Conservation (phyloP, 2,888 invertebrate species). For the Coelopa pilipes region DNA sequence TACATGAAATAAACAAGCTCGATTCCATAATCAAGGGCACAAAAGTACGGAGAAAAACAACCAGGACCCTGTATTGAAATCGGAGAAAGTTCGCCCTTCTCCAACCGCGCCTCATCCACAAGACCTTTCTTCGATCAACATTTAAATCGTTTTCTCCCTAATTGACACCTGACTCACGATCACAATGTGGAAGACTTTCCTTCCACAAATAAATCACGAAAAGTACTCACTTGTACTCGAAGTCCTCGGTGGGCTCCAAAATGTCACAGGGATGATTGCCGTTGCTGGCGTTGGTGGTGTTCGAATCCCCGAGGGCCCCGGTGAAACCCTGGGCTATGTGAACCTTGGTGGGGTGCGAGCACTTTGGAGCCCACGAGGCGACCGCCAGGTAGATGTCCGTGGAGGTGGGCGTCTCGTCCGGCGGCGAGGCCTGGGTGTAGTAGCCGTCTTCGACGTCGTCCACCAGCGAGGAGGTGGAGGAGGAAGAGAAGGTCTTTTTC, state of each 20-base stretch:
- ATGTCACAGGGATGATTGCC: slow-evolving; percentile 45
- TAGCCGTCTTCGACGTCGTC: slow-evolving; percentile 59
- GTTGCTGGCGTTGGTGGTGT: slow-evolving; percentile 26
- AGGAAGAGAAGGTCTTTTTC: slow-evolving; percentile 38
- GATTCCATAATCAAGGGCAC: too few relatives aligned
- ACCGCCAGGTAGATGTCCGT: slow-evolving; percentile 77
- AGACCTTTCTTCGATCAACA: too few relatives aligned
- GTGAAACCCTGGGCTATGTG: slow-evolving; percentile 48
- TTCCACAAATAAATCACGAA: too few relatives aligned
- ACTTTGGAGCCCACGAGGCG: slow-evolving; percentile 82
- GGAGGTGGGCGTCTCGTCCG: slow-evolving; percentile 57
- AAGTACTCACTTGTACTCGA: slow-evolving; percentile 63
- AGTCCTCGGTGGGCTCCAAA: slow-evolving; percentile 64
- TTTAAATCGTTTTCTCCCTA: too few relatives aligned
- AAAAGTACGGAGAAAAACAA: too few relatives aligned
- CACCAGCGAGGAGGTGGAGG: slow-evolving; percentile 27
- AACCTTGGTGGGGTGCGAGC: slow-evolving; percentile 63
- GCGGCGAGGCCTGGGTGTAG: slow-evolving; percentile 59
- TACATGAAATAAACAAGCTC: too few relatives aligned
- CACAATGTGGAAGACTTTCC: too few relatives aligned
- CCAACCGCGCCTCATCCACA: too few relatives aligned
- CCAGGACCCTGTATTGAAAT: too few relatives aligned
- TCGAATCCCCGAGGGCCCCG: not conserved
- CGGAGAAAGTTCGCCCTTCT: too few relatives aligned
- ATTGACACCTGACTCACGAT: too few relatives aligned